phyloP scores from a whole-genome alignment of 2,797 vertebrate species.

The Gymnopithys bicolor region DNA sequence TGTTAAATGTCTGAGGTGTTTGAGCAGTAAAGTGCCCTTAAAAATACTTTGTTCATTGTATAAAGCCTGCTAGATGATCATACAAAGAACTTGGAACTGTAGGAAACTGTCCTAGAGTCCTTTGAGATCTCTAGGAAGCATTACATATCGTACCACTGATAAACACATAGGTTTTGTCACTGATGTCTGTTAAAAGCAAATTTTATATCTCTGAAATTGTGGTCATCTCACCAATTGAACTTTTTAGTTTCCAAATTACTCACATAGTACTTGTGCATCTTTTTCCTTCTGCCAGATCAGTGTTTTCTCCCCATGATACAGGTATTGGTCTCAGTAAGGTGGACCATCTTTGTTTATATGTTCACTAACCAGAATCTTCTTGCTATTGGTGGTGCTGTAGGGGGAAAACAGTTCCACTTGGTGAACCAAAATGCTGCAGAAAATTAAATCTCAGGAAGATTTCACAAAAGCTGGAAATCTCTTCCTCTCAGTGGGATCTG shows the following conservation, averaged over 20 bases:
- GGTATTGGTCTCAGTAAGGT: background rate
- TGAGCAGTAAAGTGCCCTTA: background rate
- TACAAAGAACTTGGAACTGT: background rate
- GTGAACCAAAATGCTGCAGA: background rate
- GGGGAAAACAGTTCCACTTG: background rate
- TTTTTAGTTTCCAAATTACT: background rate
- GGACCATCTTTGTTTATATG: background rate
- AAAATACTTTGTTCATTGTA: background rate
- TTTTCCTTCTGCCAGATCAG: background rate
- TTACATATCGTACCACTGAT: background rate
- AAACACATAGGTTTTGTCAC: background rate
- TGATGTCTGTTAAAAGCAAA: background rate
- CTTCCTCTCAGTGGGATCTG: background rate
- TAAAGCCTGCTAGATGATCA: background rate
- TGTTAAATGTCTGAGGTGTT: background rate
- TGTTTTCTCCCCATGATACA: accelerated
- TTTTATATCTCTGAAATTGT: background rate
- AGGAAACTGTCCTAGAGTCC: background rate
- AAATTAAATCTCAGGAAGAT: background rate
- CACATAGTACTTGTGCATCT: background rate
- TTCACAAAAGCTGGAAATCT: background rate
- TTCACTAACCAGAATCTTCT: background rate
- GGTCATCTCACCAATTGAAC: background rate
- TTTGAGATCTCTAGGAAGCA: background rate
- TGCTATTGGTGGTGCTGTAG: background rate